Evolutionary conservation across 2,888 invertebrate species (phyloP), one percentile per base, ranked within the genome.

Genomic region (Drosophila aldrichi): DNA sequence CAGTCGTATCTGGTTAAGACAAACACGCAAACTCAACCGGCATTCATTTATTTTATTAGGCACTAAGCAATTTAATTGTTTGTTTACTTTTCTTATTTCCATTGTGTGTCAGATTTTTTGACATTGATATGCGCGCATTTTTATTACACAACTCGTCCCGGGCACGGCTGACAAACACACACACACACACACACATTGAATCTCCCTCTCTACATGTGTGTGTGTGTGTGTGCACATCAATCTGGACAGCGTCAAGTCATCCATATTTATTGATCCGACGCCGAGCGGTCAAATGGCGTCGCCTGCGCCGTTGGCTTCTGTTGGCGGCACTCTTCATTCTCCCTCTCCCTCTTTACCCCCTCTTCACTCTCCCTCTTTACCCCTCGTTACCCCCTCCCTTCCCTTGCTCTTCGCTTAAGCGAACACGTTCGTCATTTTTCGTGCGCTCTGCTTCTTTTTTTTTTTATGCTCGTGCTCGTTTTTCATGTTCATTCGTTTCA

Each of bases 91-190:
- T 71, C 80, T 75, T 78, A 82, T 86, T 86, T 73, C 77, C 77
- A 81, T 75, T 86, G 80, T 83, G 79, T 88, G 89, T 88, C 86
- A 82, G 86, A 86, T 86, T 86, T 79, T 84, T 79, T 84, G 89
- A 86, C 86, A 86, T 84, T 88, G 86, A 86, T 88, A 86, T 79
- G 87, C 82, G 82, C 82, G 87, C 89, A 78, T 79, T 86, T 88
- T 82, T 82, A 86, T 86, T 88, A 81, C 79, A 82, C 84, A 86
- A 83, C 71, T 70, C 62, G 51, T 51, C 43, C 72, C 49, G 36
- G 52, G 34, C 57, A 20, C 20, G 9, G 32, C 49, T 34, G 58
- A 41, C n/a, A n/a, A n/a, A n/a, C n/a, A n/a, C n/a, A n/a, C n/a
- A n/a, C 57, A 44, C 41, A 43, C 22, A 36, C 36, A 29, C 52